Evolutionary conservation across 1,140 invertebrate genomes (phyloP).

Genomic region (Drosophila triauraria): DNA sequence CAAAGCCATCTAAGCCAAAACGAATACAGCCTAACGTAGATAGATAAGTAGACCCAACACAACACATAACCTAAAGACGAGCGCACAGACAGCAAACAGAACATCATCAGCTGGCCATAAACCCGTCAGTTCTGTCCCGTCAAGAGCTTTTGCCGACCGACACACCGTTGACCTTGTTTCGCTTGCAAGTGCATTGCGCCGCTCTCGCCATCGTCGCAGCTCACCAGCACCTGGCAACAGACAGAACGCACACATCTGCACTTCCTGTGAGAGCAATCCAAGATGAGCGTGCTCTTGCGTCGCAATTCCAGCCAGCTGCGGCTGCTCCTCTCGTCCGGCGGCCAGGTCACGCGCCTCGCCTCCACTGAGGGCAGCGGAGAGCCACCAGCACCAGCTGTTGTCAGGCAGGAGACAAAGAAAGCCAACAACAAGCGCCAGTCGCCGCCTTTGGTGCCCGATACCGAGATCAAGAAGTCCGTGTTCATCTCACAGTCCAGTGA

Average conservation of each 20-base stretch:
- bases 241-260: constrained; percentile 21
- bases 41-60: constrained; percentile 48
- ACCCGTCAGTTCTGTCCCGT: constrained; percentile 27
- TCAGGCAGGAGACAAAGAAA: constrained; percentile 13
- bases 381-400: constrained; percentile 18
- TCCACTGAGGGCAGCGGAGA: constrained; percentile 33
- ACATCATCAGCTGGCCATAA: constrained; percentile 27
- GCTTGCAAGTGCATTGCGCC: constrained; percentile 67
- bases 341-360: constrained; percentile 56
- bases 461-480: constrained; percentile 91
- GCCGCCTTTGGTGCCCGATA: constrained; percentile 46
- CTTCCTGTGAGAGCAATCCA: constrained; percentile 43
- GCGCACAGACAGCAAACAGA: constrained; percentile 26
- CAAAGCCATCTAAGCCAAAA: constrained; percentile 70
- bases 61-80: constrained; percentile 30
- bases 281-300: constrained; percentile 65
- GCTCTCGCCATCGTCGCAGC: background rate
- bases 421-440: constrained; percentile 23
- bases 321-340: constrained; percentile 56
- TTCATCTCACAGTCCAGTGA: constrained; percentile 96
- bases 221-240: constrained; percentile 29
- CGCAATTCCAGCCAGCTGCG: constrained; percentile 73
- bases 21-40: constrained; percentile 55
- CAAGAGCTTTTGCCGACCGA: constrained; percentile 43
- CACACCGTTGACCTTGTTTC: constrained; percentile 70